Conservation (phyloP, 2,113 vertebrate species). For the Cariama cristata region DNA sequence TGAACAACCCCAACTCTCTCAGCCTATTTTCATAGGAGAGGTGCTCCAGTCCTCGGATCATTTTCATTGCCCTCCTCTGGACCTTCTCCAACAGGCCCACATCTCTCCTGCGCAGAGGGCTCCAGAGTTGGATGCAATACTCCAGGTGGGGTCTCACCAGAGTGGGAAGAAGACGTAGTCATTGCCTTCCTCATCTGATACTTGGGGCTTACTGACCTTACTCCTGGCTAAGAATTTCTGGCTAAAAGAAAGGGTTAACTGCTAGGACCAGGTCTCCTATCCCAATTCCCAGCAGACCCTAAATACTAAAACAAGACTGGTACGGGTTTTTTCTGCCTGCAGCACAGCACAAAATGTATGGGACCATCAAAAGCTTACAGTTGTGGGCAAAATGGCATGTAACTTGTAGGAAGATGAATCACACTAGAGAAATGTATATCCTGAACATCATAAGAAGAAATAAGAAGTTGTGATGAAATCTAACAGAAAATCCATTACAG, state of each 20-base stretch:
- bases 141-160: too few relatives aligned
- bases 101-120: too few relatives aligned
- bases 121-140: too few relatives aligned
- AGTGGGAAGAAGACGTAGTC: not conserved
- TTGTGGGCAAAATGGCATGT: not conserved
- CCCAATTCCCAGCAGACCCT: not conserved
- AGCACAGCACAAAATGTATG: not conserved
- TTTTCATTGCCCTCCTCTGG: too few relatives aligned
- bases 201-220: not conserved
- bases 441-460: not conserved
- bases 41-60: too few relatives aligned
- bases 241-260: not conserved
- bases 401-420: not conserved
- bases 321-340: not conserved
- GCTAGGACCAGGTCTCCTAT: not conserved
- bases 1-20: too few relatives aligned
- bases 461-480: not conserved
- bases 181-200: not conserved
- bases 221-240: not conserved
- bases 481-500: not conserved
- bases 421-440: not conserved
- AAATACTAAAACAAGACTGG: not conserved
- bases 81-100: too few relatives aligned
- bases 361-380: not conserved
- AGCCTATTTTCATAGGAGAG: too few relatives aligned